These are phyloP conservation scores for Leptinotarsa defecta DNA, from an alignment of 1,140 invertebrate species.

Conservation along the genomic window DNA sequence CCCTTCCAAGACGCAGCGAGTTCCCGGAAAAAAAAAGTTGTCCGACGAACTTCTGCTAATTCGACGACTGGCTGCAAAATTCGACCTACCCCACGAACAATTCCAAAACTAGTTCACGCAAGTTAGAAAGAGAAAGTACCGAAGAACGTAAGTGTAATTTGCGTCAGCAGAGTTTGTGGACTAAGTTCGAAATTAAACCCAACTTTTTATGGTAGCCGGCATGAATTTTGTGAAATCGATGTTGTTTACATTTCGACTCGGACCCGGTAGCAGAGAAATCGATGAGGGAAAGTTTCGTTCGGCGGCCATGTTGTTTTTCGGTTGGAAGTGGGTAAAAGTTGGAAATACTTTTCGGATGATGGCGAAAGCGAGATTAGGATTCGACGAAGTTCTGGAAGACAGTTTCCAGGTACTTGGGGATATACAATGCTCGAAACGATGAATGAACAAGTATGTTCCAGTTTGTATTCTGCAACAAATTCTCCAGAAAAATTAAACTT, in stretches of 20 bases:
- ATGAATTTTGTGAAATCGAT: conserved; percentile 54
- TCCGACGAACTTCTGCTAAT: conserved; percentile 47
- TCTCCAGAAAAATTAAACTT: no score
- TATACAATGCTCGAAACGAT: background rate
- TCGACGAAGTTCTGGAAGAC: conserved; percentile 1
- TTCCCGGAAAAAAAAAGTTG: conserved; percentile 19
- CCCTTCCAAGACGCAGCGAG: conserved; percentile 2
- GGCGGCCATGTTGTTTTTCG: conserved; percentile 23
- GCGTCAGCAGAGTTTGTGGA: conserved; percentile 52
- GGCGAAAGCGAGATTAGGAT: conserved; percentile 1
- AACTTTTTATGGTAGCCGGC: conserved; percentile 53
- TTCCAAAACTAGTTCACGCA: conserved; percentile 46
- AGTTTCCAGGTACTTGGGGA: background rate
- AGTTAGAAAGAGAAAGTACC: conserved; percentile 55
- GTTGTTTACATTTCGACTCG: conserved; percentile 50
- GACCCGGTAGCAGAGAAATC: conserved; percentile 31
- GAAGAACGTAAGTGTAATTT: conserved; percentile 55
- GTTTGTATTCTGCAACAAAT: no score
- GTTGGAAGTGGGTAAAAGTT: conserved; percentile 24
- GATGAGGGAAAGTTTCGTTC: conserved; percentile 29
- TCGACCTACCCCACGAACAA: conserved; percentile 53
- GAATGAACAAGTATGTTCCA: background rate
- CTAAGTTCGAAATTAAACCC: conserved; percentile 53
- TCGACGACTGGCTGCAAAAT: conserved; percentile 40
- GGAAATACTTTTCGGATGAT: conserved; percentile 1